Base-by-base conservation (phyloP, 2,113 vertebrate genomes). In the Pygathrix nemaeus region DNA sequence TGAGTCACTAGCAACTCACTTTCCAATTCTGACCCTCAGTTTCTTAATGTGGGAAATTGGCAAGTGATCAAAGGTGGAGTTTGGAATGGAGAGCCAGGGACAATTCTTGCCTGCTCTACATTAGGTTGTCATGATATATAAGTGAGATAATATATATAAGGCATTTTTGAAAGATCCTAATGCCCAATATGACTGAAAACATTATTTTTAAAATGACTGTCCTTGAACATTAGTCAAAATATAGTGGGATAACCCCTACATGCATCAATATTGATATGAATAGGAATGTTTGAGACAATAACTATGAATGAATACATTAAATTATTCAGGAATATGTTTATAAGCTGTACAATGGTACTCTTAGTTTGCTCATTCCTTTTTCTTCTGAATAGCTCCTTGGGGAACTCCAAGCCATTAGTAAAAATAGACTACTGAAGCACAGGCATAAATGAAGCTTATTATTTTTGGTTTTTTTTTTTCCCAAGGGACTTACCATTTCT, bases 401-500 rank as follows among this genome's bases (percentile, higher is more conserved):
- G 93, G 87, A 95, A 88, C 52, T 92, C 94, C 45, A 94, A 85
- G 43, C 32, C 93, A 94, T 96, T 97, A 96, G 81, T 59, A 92
- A 83, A 94, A 96, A 91, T 25, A 81, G 84, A 96, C 13, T 45
- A 80, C 50, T 43, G 48, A 45, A 79, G 95, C 93, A 83, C 73
- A 80, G 48, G 91, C 45, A 90, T 72, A 82, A 97, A 78, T 59
- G 52, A 75, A 98, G 94, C 97, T 0, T 61, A 78, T 94, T 85
- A 64, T 97, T 98, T 95, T 88, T 43, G 48, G 87, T 97, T 64
- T 59, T 97, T 93, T 97, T 72, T 55, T 97, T 96, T 32, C 76
- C 95, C 7, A 27, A 94, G 16, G 21, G 92, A 93, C 99, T 99
- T 97, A 99, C 99, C 99, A 99, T 99, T 98, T 99, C 99, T 96